Evolutionary conservation across 2,113 vertebrate genomes (phyloP), one percentile per base, ranked within the genome.

Genomic region (Pteropus alecto): DNA sequence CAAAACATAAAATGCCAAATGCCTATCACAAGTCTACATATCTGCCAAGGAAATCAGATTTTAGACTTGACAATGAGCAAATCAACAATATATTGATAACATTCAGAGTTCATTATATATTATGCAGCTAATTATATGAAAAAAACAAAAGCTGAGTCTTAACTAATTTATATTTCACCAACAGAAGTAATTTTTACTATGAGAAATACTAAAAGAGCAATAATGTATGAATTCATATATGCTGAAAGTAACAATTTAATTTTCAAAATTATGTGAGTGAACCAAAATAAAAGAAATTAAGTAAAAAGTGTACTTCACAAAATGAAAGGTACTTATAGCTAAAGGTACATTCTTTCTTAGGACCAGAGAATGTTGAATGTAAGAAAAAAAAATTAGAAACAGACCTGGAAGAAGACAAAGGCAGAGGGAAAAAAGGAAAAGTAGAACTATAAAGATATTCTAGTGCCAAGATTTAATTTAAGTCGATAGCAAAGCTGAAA

Each of bases 1-100:
- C 97, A 98, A 98, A 97, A 98, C 76, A 71, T 60, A 98, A 90
- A 98, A 91, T 89, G 94, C 60, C 97, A 95, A 97, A 97, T 95
- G 96, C 92, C 95, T 97, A 95, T 82, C 79, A 96, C n/a, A 95
- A 91, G 56, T 91, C 82, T 98, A 96, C 13, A 67, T 67, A 95
- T 95, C 81, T 94, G 85, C 78, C 97, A 95, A 92, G 78, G 68
- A 96, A 93, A 89, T 87, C 26, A 81, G 93, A 88, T 71, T 96
- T 85, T 46, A 86, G 87, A 81, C 73, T 71, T 90, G 87, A 90
- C 92, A 93, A 76, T 56, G 16, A 94, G 38, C n/a, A 94, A 89
- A 93, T 90, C 88, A 95, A 96, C 1, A 68, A 81, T 51, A 48
- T 79, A 96, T 19, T 74, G 28, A 16, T 89, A 96, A 95, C 16